Conservation (phyloP, 1,140 invertebrate genomes). For the Musca vetustissima region DNA sequence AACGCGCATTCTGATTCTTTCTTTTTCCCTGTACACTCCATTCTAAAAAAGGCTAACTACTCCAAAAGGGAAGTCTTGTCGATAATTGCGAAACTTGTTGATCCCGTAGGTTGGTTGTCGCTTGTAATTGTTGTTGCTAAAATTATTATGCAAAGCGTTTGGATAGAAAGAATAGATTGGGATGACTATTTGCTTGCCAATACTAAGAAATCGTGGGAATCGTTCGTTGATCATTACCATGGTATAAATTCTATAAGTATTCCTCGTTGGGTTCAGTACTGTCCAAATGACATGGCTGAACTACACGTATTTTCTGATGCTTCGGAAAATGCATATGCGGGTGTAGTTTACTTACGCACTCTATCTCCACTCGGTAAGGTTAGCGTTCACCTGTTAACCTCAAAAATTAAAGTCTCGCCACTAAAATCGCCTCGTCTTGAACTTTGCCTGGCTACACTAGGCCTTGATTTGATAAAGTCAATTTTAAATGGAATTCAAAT, state of each 20-base stretch:
- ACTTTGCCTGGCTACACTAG: not conserved
- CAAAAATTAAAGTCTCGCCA: too few species aligned
- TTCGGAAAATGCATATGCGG: not conserved
- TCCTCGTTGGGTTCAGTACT: not conserved
- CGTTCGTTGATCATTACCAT: too few species aligned
- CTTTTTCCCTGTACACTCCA: not conserved
- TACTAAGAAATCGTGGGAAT: not conserved
- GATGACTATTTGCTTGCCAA: too few species aligned
- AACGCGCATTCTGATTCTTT: not conserved
- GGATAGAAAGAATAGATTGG: too few species aligned
- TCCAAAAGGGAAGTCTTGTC: not conserved
- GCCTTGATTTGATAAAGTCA: not conserved
- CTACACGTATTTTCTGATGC: not conserved
- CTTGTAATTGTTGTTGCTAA: not conserved
- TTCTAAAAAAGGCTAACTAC: not conserved
- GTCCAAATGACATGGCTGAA: not conserved
- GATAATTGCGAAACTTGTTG: not conserved
- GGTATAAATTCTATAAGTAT: not conserved
- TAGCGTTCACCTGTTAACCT: too few species aligned
- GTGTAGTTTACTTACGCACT: not conserved
- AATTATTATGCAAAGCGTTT: not conserved
- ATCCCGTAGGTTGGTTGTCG: not conserved
- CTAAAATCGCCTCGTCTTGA: too few species aligned
- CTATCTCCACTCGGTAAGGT: not conserved
- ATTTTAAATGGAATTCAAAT: not conserved